phyloP scores from a whole-genome alignment of 1,140 invertebrate species.

The Drosophila oshimai region DNA sequence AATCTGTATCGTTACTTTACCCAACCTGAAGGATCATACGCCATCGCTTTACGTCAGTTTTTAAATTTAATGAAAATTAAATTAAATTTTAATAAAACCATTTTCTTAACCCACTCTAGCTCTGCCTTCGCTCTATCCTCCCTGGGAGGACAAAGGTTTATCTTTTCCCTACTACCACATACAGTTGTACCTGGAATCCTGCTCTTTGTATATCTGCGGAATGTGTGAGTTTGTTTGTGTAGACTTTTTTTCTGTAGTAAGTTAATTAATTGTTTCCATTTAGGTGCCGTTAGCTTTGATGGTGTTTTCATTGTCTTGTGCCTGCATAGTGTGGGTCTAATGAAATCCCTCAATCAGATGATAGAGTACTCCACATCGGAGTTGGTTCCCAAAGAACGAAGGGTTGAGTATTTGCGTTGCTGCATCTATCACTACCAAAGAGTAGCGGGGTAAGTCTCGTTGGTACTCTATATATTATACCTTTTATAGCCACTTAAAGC shows the following conservation, averaged over 20 bases:
- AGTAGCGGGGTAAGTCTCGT: conserved; percentile 8
- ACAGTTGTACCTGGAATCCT: conserved; percentile 50
- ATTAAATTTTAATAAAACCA: background rate
- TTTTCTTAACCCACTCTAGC: conserved; percentile 24
- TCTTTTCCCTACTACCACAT: conserved; percentile 66
- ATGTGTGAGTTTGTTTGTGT: conserved; percentile 45
- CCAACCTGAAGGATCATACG: conserved; percentile 18
- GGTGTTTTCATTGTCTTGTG: conserved; percentile 71
- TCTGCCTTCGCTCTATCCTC: conserved; percentile 57
- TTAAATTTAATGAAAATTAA: too few species aligned
- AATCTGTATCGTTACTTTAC: conserved; percentile 45
- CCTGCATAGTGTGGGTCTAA: conserved; percentile 59
- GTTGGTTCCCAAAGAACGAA: conserved; percentile 44
- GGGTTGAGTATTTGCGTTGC: conserved; percentile 62
- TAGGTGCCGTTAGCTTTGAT: conserved; percentile 71
- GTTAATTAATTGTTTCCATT: background rate
- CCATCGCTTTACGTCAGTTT: conserved; percentile 57
- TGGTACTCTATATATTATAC: background rate
- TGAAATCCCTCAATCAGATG: conserved; percentile 57
- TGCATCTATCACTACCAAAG: conserved; percentile 73
- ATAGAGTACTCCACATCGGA: conserved; percentile 53
- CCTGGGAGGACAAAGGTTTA: conserved; percentile 61
- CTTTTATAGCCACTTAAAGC: too few species aligned
- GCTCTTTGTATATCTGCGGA: conserved; percentile 57
- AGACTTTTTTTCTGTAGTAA: background rate